A percentile compares a stretch with the other conserved stretches of the same genome.
Evolutionary conservation across 2,113 vertebrate genomes (phyloP).

Genomic region (Okapia johnstoni): DNA sequence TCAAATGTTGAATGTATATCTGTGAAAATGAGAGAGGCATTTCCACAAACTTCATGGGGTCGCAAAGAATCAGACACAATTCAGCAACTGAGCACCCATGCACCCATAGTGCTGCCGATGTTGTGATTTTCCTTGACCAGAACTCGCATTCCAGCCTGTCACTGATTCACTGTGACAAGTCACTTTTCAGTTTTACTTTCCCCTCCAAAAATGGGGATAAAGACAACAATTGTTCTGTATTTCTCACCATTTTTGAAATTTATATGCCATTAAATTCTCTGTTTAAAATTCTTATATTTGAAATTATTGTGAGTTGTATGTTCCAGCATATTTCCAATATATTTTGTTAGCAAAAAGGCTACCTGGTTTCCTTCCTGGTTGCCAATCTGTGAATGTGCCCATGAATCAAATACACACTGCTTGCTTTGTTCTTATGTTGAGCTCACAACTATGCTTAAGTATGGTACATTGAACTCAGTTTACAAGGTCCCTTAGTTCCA

Average conservation of each 20-base stretch:
- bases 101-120: not conserved
- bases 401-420: fast-evolving
- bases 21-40: not conserved
- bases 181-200: not conserved
- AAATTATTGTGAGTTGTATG: not conserved
- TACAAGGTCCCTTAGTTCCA: not conserved
- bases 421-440: not conserved
- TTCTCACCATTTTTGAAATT: not conserved
- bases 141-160: not conserved
- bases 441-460: not conserved
- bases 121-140: not conserved
- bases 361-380: not conserved
- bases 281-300: not conserved
- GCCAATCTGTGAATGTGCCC: not conserved
- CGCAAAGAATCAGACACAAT: not conserved
- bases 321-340: not conserved
- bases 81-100: not conserved
- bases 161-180: not conserved
- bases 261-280: not conserved
- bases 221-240: not conserved
- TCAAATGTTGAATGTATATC: not conserved
- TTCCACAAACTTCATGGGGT: not conserved
- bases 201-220: not conserved
- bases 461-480: not conserved
- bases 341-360: not conserved